Evolutionary conservation across 2,888 invertebrate genomes (phyloP).

Genomic region (Villa cingulata): DNA sequence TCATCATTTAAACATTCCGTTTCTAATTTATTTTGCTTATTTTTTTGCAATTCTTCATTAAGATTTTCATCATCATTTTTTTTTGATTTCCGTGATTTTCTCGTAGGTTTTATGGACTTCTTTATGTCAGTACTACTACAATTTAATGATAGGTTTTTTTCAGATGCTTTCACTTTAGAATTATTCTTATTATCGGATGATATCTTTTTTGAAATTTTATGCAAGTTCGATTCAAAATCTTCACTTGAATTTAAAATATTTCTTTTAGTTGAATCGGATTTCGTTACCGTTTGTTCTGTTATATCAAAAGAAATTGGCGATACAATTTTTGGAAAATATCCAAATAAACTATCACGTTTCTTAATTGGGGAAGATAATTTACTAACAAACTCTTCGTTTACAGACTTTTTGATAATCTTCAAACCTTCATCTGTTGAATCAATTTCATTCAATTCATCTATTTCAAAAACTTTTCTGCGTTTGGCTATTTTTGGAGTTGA

Average conservation of each 20-base stretch:
- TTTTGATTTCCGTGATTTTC: no score
- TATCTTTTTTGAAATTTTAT: not conserved
- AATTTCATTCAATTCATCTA: not conserved
- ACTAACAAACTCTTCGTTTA: constrained; percentile 36
- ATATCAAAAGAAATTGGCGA: constrained; percentile 13
- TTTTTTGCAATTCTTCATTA: no score
- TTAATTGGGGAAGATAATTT: constrained; percentile 45
- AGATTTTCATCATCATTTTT: no score
- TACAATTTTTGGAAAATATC: constrained; percentile 42
- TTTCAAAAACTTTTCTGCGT: not conserved
- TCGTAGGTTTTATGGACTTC: no score
- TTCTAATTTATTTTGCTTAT: not conserved
- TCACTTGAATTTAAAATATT: not conserved
- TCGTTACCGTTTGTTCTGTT: no score
- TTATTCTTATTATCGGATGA: no score
- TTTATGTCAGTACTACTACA: no score
- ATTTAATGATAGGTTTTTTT: no score
- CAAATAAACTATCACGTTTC: constrained; percentile 46
- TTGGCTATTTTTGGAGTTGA: not conserved
- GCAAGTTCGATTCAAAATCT: constrained; percentile 2
- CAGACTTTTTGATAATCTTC: not conserved
- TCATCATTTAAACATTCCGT: not conserved
- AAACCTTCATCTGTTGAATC: not conserved
- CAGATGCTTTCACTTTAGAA: no score
- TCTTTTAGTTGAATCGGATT: not conserved